A percentile compares a stretch with the other conserved stretches of the same genome.
These are phyloP conservation scores for Callionymus lyra DNA, from an alignment of 2,113 vertebrate species.

Conservation along the genomic window DNA sequence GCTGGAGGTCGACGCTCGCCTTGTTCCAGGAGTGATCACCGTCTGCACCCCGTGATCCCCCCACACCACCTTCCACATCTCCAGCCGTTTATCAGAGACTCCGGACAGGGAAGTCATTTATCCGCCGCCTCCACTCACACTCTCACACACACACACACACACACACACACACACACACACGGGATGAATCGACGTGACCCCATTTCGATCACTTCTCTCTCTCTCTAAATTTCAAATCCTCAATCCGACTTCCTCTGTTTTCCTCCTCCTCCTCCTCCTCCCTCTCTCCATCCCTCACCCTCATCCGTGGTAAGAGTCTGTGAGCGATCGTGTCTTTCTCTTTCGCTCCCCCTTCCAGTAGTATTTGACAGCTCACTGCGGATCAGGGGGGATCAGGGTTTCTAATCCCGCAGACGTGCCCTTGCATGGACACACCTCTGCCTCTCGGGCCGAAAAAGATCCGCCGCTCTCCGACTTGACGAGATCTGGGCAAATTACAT, in stretches of 20 bases:
- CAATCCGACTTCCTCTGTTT: slow-evolving; percentile 1
- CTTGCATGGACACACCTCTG: slow-evolving; percentile 40
- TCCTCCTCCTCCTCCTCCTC: slow-evolving; percentile 3
- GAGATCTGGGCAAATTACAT: slow-evolving; percentile 43
- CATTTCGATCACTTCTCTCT: slow-evolving; percentile 5
- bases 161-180: neutral
- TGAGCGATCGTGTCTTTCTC: slow-evolving; percentile 7
- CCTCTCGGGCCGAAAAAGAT: slow-evolving; percentile 37
- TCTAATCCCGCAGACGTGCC: slow-evolving; percentile 50
- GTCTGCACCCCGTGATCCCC: slow-evolving; percentile 21
- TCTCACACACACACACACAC: slow-evolving; percentile 18
- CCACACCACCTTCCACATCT: slow-evolving; percentile 46
- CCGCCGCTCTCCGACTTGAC: slow-evolving; percentile 15
- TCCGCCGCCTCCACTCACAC: slow-evolving; percentile 14
- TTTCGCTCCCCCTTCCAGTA: slow-evolving; percentile 16
- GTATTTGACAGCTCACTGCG: slow-evolving; percentile 36
- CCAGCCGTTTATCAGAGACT: slow-evolving; percentile 32
- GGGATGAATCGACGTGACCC: neutral
- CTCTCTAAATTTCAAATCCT: neutral
- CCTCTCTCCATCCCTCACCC: slow-evolving; percentile 5
- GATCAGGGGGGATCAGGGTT: slow-evolving; percentile 53
- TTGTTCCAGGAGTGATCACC: slow-evolving; percentile 45
- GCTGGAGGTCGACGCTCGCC: slow-evolving; percentile 23
- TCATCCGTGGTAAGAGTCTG: slow-evolving; percentile 17
- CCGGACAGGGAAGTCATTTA: slow-evolving; percentile 32